Evolutionary conservation across 2,797 vertebrate genomes (phyloP), one percentile per base, ranked within the genome.

Genomic region (Hoplostethus atlanticus): DNA sequence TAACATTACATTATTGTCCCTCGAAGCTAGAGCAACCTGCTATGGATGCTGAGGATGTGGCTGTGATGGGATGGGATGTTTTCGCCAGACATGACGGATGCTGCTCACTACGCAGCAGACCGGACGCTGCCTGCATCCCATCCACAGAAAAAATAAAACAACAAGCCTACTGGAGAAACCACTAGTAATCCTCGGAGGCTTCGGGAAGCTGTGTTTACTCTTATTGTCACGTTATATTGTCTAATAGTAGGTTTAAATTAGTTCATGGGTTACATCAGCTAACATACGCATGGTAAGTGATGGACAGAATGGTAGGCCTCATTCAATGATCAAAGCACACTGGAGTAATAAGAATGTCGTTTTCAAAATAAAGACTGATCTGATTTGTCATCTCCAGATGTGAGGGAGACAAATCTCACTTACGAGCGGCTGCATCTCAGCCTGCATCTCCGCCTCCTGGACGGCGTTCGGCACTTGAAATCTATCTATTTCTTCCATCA

Each of bases 401-500:
- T 2, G 6, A 3, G 28, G 15, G 25, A 25, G 16, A 64, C 6
- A 69, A 15, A 56, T 70, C 2, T 0, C 53, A 89, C 96, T 96
- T 91, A 98, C 97, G 95, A 98, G 95, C 79, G 97, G 97, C 92
- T 98, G 97, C 95, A 97, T 98, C 95, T 99, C 97, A 34, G 96
- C 96, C 91, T 97, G 96, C 95, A 97, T 97, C 95, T 97, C 97
- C 81, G 95, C 95, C 84, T 96, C 96, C 79, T 96, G 93, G 50
- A 90, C 93, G 40, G 89, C 97, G 68, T 96, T 97, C 85, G 97
- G 97, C 89, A 98, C 97, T 84, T 98, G 97, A 88, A 99, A 98
- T 93, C 97, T 95, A 84, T 98, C 97, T 86, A 98, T 99, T 92
- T 98, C 97, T 87, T 98, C 97, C 97, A 99, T 99, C 97, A 98